Base-by-base conservation (phyloP, 1,140 invertebrate species). In the Drosophila murphyi region DNA sequence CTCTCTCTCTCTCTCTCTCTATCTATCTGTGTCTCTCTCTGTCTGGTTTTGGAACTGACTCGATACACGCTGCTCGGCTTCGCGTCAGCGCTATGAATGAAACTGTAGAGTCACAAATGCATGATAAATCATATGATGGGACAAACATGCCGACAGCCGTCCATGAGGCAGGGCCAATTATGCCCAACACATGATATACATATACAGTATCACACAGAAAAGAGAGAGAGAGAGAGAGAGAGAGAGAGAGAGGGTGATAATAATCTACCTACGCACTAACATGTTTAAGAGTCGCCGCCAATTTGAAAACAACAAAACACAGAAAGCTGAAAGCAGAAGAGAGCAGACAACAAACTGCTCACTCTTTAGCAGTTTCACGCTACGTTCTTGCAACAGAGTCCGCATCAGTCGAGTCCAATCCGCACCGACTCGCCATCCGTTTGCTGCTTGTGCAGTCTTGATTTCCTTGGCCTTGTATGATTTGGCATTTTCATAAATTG, bases 391-490 rank as follows among this genome's bases (percentile, higher is more conserved):
- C 60, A 47, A 52, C 57, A 57, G 29, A 37, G 63, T 48, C 5
- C 32, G 50, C 29, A 8, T 10, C 39, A 2, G 8, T 41, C 57
- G 20, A 20, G 20, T 20, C 20, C 20, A 20, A 20, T 1, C 43
- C 32, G 3, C 41, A 28, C 20, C 28, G 31, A 8, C 31, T 37
- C 45, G 3, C n/a, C 39, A 8, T 32, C 2, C 8, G 20, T n/a
- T 60, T 31, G 48, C 37, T 55, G 56, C 43, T 80, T 89, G 73
- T 80, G 83, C 83, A 88, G 89, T 89, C 83, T 88, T 72, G 83
- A 88, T 88, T 88, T 88, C 80, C 85, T 83, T 88, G 83, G 80
- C 80, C 83, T 80, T 88, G 85, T 88, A 90, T 90, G 87, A 90
- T 79, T 64, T 62, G 82, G 87, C 88, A 63, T 76, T 91, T 91